Percentiles rank a stretch among this genome's conserved stretches.
phyloP scores from a whole-genome alignment of 2,113 vertebrate species.

The Cyanistes caeruleus region DNA sequence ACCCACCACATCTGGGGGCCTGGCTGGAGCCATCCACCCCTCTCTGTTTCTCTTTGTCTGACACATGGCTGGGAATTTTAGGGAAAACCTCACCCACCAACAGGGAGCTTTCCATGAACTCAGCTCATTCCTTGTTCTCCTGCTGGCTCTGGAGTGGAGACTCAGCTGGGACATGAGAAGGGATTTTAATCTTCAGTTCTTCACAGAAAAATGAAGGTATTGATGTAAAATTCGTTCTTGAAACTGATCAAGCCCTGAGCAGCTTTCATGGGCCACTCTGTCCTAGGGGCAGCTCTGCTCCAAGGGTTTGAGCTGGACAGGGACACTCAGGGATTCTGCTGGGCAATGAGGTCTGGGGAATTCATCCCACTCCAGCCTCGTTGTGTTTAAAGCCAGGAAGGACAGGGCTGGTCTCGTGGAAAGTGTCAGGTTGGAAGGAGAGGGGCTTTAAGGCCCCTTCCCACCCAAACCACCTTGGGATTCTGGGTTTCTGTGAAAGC shows the following conservation, averaged over 20 bases:
- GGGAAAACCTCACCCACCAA: neutral
- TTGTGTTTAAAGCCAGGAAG: neutral
- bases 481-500: neutral
- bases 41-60: neutral
- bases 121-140: rapidly evolving
- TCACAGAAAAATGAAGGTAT: neutral
- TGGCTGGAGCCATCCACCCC: neutral
- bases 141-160: neutral
- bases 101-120: neutral
- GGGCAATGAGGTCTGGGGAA: neutral
- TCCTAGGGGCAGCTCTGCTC: neutral
- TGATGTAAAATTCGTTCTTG: neutral
- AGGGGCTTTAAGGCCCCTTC: neutral
- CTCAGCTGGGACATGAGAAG: neutral
- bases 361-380: neutral
- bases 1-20: neutral
- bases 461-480: neutral
- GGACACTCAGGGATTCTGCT: neutral
- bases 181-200: neutral
- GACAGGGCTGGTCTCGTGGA: neutral
- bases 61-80: rapidly evolving
- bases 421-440: neutral
- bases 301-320: neutral
- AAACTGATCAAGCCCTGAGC: neutral
- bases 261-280: neutral